Evolutionary conservation across 2,888 invertebrate species (phyloP), one percentile per base, ranked within the genome.

Genomic region (Aporophyla nigra): DNA sequence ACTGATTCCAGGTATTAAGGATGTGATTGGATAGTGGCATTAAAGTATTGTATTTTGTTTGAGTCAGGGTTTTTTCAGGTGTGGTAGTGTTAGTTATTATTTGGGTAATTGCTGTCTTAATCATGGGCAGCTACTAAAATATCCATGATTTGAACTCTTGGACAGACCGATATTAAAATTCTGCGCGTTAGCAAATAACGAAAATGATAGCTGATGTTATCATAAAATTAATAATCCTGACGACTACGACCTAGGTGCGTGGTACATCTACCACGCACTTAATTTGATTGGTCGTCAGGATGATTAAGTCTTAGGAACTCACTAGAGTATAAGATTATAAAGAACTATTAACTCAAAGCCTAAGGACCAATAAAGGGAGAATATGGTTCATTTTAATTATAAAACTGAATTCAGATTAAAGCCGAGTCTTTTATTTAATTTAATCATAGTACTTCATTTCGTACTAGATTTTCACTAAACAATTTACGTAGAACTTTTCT

Each of bases 1-100:
- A n/a, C 61, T 76, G 70, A 65, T 88, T 85, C 88, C 87, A 80
- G 80, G 85, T 82, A 88, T 78, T 56, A 43, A 40, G 72, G 66
- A 59, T 65, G 40, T 54, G 67, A 69, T 73, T 71, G 40, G 53
- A 62, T 24, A 21, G 46, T 71, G 46, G 77, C 14, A 40, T 27
- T 40, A 19, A n/a, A 7, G 63, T 46, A 49, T 73, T 43, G 12
- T 77, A 19, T 16, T 58, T 7, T 27, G 27, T 61, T 27, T 56
- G 62, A 33, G 54, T 78, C 40, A 49, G 33, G 9, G 21, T 33
- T 10, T 65, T 61, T 3, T 79, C 14, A n/a, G 10, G 27, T 46
- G 51, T 58, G 27, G 12, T 24, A 10, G 33, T 59, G 33, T 59
- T 59, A 5, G 59, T 14, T 6, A 46, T 46, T 49, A 54, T 54